phyloP scores from a whole-genome alignment of 2,888 invertebrate species.

The Loripinus fragilis region DNA sequence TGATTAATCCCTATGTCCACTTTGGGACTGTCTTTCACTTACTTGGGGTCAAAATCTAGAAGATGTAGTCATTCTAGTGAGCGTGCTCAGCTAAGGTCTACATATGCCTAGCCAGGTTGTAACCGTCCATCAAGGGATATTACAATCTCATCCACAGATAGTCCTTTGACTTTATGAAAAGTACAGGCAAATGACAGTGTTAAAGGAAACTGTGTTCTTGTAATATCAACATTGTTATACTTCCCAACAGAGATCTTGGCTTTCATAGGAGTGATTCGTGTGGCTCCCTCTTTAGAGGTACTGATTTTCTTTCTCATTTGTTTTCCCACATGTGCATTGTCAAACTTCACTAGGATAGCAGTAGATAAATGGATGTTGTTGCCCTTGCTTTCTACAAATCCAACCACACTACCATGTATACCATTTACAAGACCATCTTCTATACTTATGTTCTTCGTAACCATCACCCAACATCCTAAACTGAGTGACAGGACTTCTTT shows the following conservation, averaged over 20 bases:
- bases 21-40: background rate
- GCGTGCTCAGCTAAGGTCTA: background rate
- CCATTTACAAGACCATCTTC: conserved; percentile 47
- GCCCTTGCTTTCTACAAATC: background rate
- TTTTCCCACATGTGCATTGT: background rate
- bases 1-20: background rate
- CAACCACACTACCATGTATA: conserved; percentile 26
- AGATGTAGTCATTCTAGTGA: background rate
- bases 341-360: background rate
- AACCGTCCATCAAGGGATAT: background rate
- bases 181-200: background rate
- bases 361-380: background rate
- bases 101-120: background rate
- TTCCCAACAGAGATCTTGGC: background rate
- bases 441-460: conserved; percentile 43
- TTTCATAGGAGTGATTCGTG: background rate
- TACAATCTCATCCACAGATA: background rate
- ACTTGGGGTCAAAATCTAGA: background rate
- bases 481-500: conserved; percentile 16
- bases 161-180: background rate
- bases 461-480: conserved; percentile 32
- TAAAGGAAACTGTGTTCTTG: background rate
- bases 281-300: background rate
- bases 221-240: background rate
- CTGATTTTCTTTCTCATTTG: background rate